Evolutionary conservation across 2,888 invertebrate genomes (phyloP), one percentile per base, ranked within the genome.

Genomic region (Agrochola litura): DNA sequence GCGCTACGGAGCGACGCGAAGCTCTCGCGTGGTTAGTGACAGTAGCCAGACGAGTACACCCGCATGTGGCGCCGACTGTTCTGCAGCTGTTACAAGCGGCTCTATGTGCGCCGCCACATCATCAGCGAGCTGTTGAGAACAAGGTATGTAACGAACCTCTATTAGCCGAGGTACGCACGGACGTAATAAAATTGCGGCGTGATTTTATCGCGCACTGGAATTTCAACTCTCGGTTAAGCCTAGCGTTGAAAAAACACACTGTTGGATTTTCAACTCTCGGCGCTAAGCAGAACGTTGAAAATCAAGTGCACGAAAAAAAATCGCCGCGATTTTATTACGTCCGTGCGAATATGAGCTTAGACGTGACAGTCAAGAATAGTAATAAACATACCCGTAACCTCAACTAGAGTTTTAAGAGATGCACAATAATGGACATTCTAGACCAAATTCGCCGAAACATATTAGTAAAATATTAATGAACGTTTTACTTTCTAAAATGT

Each of bases 41-140:
- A 79, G 98, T 98, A 67, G 98, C 99, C 90, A 98, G 99, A 79
- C 97, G 98, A 68, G 96, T 99, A 77, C 99, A 99, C 92, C 99
- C 99, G 96, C 98, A 98, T 71, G 99, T 99, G 6, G 98, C 99
- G 78, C 98, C 99, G 65, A 98, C 99, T 14, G 98, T 99, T 0
- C 37, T 68, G 67, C 67, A 68, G 67, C 16, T 68, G 9, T 3
- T 68, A 2, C 67, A 68, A 1, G 67, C 67, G 9, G 67, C 67
- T 1, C 22, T 68, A 16, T 68, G 99, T 91, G 91, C 94, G 54
- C 95, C 94, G 73, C 89, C 84, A 65, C 87, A 84, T 65, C 90
- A 81, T 52, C 79, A 79, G 71, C 84, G 84, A 3, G 22, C 67
- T 1, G 22, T 3, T 0, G 87, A 87, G 1, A 77, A 72, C 49